Evolutionary conservation across 2,888 invertebrate genomes (phyloP).

Genomic region (Zhuqinia jingwanae): DNA sequence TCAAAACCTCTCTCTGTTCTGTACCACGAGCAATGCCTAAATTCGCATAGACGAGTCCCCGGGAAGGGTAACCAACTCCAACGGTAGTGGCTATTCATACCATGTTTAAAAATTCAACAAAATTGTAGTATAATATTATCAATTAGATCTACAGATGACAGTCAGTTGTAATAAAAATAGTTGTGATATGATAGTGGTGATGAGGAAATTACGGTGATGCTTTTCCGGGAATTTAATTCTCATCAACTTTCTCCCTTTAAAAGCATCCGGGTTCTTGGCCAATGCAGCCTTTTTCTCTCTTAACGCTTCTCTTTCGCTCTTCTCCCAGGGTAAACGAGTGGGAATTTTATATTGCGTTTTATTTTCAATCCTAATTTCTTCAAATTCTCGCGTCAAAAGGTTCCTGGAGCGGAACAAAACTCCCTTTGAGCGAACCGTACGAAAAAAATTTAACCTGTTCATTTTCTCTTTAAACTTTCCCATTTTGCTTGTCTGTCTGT

Average conservation of each 20-base stretch:
- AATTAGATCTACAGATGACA: too few species aligned
- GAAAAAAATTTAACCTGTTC: neutral
- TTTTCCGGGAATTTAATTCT: slow-evolving; percentile 64
- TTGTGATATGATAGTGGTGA: too few species aligned
- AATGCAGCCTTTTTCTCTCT: slow-evolving; percentile 25
- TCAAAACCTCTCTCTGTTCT: slow-evolving; percentile 45
- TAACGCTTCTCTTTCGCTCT: slow-evolving; percentile 30
- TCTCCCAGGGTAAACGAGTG: slow-evolving; percentile 51
- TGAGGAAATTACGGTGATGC: slow-evolving; percentile 55
- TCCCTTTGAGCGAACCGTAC: neutral
- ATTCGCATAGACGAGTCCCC: slow-evolving; percentile 60
- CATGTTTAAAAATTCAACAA: too few species aligned
- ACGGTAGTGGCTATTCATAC: slow-evolving; percentile 47
- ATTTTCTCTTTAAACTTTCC: slow-evolving; percentile 1
- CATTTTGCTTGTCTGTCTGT: too few species aligned
- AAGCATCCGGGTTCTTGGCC: slow-evolving; percentile 35
- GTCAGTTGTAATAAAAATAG: too few species aligned
- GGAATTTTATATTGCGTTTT: neutral
- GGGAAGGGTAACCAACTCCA: slow-evolving; percentile 63
- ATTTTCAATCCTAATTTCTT: neutral
- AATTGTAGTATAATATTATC: too few species aligned
- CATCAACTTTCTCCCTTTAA: slow-evolving; percentile 50
- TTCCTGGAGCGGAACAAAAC: too few species aligned
- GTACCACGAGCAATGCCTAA: slow-evolving; percentile 60
- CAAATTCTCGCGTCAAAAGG: slow-evolving; percentile 5